Percentiles rank a stretch among this genome's conserved stretches.
Conservation (phyloP, 2,888 invertebrate genomes). For the Drosophila colorata region DNA sequence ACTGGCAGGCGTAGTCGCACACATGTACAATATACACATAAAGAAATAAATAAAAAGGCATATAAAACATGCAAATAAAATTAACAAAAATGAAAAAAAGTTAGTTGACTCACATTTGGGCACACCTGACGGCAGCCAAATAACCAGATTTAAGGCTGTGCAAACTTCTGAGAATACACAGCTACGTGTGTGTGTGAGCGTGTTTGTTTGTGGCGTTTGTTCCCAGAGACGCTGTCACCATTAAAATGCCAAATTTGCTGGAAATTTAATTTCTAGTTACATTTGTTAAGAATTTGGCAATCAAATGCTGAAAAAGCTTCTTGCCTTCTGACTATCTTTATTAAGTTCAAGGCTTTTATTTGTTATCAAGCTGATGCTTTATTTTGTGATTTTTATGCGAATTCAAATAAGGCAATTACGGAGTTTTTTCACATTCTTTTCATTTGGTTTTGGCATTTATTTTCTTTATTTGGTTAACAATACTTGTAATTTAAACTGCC, state of each 20-base stretch:
- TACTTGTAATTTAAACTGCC: conserved; percentile 30
- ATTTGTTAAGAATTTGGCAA: neutral
- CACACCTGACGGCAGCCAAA: conserved; percentile 32
- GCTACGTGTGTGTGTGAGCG: neutral
- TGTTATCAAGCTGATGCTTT: no score
- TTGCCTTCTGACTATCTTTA: no score
- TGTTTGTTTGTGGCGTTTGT: neutral
- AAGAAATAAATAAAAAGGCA: conserved; percentile 70
- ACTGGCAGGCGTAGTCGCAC: conserved; percentile 26
- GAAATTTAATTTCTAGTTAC: neutral
- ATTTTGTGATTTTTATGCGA: neutral
- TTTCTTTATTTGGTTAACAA: conserved; percentile 17
- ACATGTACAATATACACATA: conserved; percentile 25
- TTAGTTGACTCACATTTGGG: conserved; percentile 27
- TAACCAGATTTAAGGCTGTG: conserved; percentile 32
- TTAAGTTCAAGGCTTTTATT: no score
- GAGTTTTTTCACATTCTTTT: conserved; percentile 1
- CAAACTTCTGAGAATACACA: conserved; percentile 33
- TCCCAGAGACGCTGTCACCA: neutral
- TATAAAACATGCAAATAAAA: conserved; percentile 76
- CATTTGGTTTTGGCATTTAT: conserved; percentile 10
- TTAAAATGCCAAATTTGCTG: neutral
- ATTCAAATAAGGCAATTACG: neutral
- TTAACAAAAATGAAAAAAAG: conserved; percentile 59
- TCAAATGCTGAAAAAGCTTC: no score